phyloP scores from a whole-genome alignment of 2,888 invertebrate genomes.

The Lasioglossum calceatum region DNA sequence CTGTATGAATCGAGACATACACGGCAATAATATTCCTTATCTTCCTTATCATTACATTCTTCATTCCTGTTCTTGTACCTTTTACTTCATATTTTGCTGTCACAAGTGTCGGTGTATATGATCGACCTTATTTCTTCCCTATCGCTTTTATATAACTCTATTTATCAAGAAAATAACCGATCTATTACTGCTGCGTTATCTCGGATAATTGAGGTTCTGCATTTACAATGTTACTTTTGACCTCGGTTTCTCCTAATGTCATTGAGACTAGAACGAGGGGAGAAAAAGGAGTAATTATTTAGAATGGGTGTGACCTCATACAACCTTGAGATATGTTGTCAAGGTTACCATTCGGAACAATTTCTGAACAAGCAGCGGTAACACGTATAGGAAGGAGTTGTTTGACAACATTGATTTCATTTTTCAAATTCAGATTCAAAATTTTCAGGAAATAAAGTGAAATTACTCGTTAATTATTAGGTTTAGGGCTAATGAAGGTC shows the following conservation, averaged over 20 bases:
- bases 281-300: not conserved
- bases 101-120: not conserved
- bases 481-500: no score
- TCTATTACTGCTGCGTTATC: not conserved
- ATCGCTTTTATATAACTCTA: not conserved
- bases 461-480: no score
- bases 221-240: not conserved
- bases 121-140: not conserved
- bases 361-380: no score
- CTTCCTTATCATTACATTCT: not conserved
- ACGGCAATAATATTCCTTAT: not conserved
- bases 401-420: no score
- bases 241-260: not conserved
- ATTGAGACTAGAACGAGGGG: not conserved
- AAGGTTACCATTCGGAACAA: no score
- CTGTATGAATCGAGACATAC: conserved; percentile 4
- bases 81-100: not conserved
- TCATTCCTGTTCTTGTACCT: not conserved
- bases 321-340: no score
- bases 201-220: not conserved
- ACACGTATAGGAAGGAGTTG: no score
- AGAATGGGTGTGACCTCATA: not conserved
- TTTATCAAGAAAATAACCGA: not conserved
- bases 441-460: no score
- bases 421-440: no score